phyloP scores from a whole-genome alignment of 1,140 invertebrate species.

The Drosophila busckii region DNA sequence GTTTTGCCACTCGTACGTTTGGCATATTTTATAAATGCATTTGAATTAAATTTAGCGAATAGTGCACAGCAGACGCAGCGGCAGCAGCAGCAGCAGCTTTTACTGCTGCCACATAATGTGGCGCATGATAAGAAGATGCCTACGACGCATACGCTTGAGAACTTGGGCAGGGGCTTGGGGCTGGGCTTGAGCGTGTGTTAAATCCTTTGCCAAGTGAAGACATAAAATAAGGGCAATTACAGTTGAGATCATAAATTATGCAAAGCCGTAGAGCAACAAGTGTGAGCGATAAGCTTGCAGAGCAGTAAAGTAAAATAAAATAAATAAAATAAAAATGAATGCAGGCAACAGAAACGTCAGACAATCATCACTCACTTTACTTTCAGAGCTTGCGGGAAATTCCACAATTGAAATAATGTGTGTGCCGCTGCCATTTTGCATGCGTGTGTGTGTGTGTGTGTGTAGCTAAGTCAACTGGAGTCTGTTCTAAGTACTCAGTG shows the following conservation, averaged over 20 bases:
- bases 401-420: constrained; percentile 41
- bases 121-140: constrained; percentile 46
- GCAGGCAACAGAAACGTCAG: constrained; percentile 17
- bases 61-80: constrained; percentile 22
- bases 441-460: constrained; percentile 7
- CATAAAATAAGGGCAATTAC: constrained; percentile 74
- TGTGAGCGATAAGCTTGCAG: constrained; percentile 48
- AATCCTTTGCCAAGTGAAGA: constrained; percentile 50
- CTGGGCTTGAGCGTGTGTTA: constrained; percentile 23
- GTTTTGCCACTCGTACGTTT: constrained; percentile 69
- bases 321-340: not conserved
- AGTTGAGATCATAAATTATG: constrained; percentile 70
- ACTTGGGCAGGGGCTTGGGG: not conserved
- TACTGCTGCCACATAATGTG: constrained; percentile 19
- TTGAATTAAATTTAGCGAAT: constrained; percentile 74
- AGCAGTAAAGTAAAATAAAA: not conserved
- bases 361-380: constrained; percentile 68
- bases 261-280: constrained; percentile 67
- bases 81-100: not conserved
- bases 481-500: constrained; percentile 18
- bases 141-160: constrained; percentile 15
- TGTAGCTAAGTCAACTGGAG: constrained; percentile 26
- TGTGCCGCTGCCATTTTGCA: constrained; percentile 9
- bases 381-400: constrained; percentile 27
- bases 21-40: constrained; percentile 75